Percentiles rank a stretch among this genome's conserved stretches.
These are phyloP conservation scores for Hydrotaea diabolus DNA, from an alignment of 2,888 invertebrate species.

Conservation along the genomic window DNA sequence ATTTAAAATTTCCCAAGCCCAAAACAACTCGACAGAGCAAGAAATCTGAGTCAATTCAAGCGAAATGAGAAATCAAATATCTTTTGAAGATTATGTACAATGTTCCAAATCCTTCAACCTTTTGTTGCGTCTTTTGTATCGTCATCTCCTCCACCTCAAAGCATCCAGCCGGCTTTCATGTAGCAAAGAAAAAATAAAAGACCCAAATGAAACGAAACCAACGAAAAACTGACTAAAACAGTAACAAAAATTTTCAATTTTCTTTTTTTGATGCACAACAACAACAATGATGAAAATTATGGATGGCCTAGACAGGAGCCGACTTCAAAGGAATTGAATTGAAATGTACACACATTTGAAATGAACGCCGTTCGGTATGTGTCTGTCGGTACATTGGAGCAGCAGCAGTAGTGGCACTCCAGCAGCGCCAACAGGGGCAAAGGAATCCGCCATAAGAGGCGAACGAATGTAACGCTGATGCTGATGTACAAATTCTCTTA, in stretches of 20 bases:
- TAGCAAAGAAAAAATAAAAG: constrained; percentile 22
- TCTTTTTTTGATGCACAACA: constrained; percentile 1
- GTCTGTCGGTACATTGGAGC: neutral
- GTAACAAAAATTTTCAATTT: neutral
- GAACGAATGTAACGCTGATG: neutral
- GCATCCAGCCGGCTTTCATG: neutral
- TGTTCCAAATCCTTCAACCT: neutral
- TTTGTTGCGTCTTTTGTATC: no score
- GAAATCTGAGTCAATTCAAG: constrained; percentile 40
- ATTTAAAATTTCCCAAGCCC: constrained; percentile 1
- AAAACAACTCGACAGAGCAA: neutral
- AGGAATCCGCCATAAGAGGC: constrained; percentile 3
- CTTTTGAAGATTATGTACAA: constrained; percentile 25
- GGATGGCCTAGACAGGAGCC: constrained; percentile 52
- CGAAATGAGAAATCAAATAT: constrained; percentile 35
- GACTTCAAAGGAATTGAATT: constrained; percentile 59
- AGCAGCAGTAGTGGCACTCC: neutral
- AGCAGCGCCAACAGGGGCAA: neutral
- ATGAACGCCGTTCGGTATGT: neutral
- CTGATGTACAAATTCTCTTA: neutral
- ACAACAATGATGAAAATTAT: constrained; percentile 23
- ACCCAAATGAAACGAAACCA: neutral
- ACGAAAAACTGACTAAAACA: constrained; percentile 13
- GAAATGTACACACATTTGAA: constrained; percentile 29
- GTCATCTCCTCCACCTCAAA: neutral